Evolutionary conservation across 2,888 invertebrate genomes (phyloP), one percentile per base, ranked within the genome.

Genomic region (Drosophila neotestacea): DNA sequence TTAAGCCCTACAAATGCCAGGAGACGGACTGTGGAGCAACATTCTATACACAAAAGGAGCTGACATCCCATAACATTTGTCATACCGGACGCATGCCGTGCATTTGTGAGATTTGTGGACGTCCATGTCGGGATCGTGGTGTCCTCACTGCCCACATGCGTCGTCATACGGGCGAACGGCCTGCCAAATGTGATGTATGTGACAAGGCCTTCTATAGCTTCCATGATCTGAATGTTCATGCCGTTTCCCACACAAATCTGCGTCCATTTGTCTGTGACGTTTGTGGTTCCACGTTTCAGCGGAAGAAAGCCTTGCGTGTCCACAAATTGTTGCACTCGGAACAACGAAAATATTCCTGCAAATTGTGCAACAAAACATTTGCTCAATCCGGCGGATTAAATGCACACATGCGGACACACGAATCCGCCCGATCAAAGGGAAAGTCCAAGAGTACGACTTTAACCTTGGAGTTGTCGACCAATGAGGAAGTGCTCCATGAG

Each of bases 321-420:
- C 91, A 92, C 48, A 90, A 90, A 60, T 79, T 90, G 16, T 76
- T 91, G 3, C 91, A 92, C 62, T 89, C 89, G 5, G 89, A 84
- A 32, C 79, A 90, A 38, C 90, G 90, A 1, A 90, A 90, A 59
- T 91, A 91, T 66, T 78, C 79, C 27, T 92, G 91, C 56, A 91
- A 89, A 59, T 69, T 92, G 22, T 92, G 91, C 63, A 81, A 79
- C 13, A 92, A 92, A 67, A 72, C 83, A 0, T 92, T 92, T 73
- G 89, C 92, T 0, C 92, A 91, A 64, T 90, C 91, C 1, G 90
- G 91, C 3, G 91, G 92, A 4, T 72, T 92, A 0, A 91, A 91
- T 70, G 89, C 92, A 0, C 91, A 92, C 48, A 90, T 91, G 86
- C 85, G 90, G 27, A 88, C 89, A 9, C 91, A 91, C 39, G 85